These are phyloP conservation scores for Pimephales promelas DNA, from an alignment of 2,113 vertebrate species.

Conservation along the genomic window DNA sequence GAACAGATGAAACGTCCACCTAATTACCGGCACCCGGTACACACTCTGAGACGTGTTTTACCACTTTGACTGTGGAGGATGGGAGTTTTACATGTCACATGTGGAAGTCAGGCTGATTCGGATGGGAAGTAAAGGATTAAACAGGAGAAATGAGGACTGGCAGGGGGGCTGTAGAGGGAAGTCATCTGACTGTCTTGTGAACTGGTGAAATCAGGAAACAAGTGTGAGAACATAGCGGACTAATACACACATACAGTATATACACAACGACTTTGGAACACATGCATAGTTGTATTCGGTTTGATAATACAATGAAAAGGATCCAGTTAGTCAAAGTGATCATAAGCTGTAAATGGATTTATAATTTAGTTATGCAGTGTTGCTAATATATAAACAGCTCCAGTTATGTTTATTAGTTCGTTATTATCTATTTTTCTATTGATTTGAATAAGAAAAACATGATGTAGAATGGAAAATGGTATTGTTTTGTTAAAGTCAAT, in stretches of 20 bases:
- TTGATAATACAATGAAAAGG: not conserved
- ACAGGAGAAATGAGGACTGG: not conserved
- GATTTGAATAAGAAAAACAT: not conserved
- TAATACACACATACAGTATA: constrained; percentile 17
- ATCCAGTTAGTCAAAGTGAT: not conserved
- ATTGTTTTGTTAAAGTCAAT: not conserved
- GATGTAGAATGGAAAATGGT: not conserved
- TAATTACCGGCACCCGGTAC: not conserved
- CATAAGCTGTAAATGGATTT: not conserved
- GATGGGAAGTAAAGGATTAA: not conserved
- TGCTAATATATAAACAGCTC: not conserved
- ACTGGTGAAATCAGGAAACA: constrained; percentile 7
- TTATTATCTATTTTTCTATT: not conserved
- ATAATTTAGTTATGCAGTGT: not conserved
- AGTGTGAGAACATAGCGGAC: constrained; percentile 20
- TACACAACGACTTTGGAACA: not conserved
- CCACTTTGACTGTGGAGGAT: not conserved
- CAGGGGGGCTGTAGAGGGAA: not conserved
- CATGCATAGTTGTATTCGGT: not conserved
- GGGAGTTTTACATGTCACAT: not conserved
- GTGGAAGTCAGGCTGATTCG: not conserved
- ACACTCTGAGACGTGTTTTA: not conserved
- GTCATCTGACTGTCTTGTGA: constrained; percentile 44
- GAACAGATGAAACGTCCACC: not conserved
- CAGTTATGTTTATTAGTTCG: not conserved